Evolutionary conservation across 2,113 vertebrate genomes (phyloP).

Genomic region (Rana temporaria): DNA sequence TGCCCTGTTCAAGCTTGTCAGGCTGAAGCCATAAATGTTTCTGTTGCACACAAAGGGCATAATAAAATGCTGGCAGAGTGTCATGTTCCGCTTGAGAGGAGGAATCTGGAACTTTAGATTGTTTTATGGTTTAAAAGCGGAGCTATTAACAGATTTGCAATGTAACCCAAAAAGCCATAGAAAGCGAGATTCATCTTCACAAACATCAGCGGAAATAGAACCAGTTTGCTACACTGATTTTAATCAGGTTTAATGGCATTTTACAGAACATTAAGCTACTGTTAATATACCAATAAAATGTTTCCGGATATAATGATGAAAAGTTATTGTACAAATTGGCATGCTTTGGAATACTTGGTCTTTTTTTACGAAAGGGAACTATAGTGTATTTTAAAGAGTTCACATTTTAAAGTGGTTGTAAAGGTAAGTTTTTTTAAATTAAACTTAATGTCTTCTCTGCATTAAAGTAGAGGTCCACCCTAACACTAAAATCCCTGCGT

Average conservation of each 20-base stretch:
- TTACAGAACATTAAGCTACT: background rate
- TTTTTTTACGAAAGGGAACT: too few relatives aligned
- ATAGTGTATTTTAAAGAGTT: too few relatives aligned
- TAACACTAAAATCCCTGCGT: too few relatives aligned
- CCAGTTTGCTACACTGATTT: too few relatives aligned
- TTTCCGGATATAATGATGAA: background rate
- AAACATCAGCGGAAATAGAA: too few relatives aligned
- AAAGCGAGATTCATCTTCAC: too few relatives aligned
- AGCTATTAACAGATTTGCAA: slow-evolving; percentile 1
- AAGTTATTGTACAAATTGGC: too few relatives aligned
- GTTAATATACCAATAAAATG: background rate
- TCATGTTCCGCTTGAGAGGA: background rate
- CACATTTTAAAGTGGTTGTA: too few relatives aligned
- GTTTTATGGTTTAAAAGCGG: background rate
- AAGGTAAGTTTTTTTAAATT: too few relatives aligned
- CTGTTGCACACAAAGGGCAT: background rate
- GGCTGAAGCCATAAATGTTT: background rate
- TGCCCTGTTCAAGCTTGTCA: background rate
- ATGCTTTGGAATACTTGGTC: too few relatives aligned
- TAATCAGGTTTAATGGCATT: background rate
- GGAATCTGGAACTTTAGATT: background rate
- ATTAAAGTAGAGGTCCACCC: too few relatives aligned
- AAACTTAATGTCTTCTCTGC: too few relatives aligned
- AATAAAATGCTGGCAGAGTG: background rate
- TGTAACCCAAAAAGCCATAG: background rate